These are phyloP conservation scores for Xiphydria camelus DNA, from an alignment of 2,888 invertebrate genomes.

Conservation along the genomic window DNA sequence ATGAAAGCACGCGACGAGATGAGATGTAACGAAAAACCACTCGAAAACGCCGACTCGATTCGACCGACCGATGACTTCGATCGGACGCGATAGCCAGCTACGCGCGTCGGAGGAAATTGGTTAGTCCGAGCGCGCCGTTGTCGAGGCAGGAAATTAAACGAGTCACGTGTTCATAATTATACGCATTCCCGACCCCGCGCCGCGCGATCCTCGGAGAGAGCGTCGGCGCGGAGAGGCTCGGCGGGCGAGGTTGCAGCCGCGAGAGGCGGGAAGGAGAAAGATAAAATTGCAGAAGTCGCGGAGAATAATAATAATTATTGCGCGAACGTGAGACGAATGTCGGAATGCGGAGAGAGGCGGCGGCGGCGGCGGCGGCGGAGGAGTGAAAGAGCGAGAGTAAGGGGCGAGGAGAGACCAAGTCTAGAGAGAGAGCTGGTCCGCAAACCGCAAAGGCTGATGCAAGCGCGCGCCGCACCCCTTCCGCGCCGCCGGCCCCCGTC, in stretches of 20 bases:
- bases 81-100: no score
- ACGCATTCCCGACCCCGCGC: constrained; percentile 33
- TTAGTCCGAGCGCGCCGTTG: constrained; percentile 24
- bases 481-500: constrained; percentile 18
- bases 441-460: constrained; percentile 43
- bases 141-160: constrained; percentile 49
- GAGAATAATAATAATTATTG: constrained; percentile 47
- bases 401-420: no score
- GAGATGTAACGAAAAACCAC: constrained; percentile 9
- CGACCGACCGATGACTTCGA: constrained; percentile 14
- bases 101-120: constrained; percentile 44
- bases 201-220: background rate
- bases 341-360: constrained; percentile 26
- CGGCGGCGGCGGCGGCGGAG: constrained; percentile 12
- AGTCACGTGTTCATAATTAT: constrained; percentile 54
- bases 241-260: constrained; percentile 32
- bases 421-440: no score
- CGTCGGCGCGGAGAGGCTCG: background rate
- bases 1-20: background rate
- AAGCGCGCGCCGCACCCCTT: constrained; percentile 11
- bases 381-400: no score
- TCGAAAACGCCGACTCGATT: constrained; percentile 14
- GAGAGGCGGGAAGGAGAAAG: constrained; percentile 32
- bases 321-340: constrained; percentile 49
- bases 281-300: constrained; percentile 6